Conservation (phyloP, 2,113 vertebrate genomes). For the Menura novaehollandiae region DNA sequence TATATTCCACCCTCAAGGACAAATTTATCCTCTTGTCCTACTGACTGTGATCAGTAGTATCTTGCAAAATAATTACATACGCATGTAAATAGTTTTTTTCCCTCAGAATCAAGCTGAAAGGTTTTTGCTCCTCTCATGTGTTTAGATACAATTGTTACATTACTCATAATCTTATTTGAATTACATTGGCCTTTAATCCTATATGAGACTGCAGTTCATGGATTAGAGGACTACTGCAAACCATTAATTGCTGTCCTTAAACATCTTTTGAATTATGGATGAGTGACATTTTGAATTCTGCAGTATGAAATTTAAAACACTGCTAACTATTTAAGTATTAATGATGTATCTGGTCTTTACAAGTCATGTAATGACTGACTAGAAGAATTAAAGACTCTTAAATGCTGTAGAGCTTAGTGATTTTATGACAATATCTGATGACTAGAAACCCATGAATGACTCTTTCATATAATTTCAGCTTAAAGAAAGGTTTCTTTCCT, state of each 20-base stretch:
- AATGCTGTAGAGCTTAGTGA: not conserved
- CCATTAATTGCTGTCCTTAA: conserved; percentile 57
- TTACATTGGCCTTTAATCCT: conserved; percentile 48
- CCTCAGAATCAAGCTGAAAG: not conserved
- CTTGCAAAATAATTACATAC: not conserved
- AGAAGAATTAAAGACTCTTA: not conserved
- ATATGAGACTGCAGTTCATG: not conserved
- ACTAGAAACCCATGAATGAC: not conserved
- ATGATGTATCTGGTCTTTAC: conserved; percentile 49
- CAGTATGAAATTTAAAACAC: conserved; percentile 58
- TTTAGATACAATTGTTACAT: conserved; percentile 13
- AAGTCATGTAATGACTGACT: conserved; percentile 39
- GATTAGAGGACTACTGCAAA: conserved; percentile 37
- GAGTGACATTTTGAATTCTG: conserved; percentile 68
- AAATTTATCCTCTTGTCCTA: not conserved
- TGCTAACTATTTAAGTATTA: conserved; percentile 63
- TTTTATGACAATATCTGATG: not conserved
- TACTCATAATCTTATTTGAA: conserved; percentile 54
- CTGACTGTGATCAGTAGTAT: not conserved
- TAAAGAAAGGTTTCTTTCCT: not conserved
- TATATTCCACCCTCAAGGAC: not conserved
- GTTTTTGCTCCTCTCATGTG: not conserved
- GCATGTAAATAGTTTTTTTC: not conserved
- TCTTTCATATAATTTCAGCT: not conserved
- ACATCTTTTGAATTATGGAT: conserved; percentile 70